Percentiles rank a stretch among this genome's conserved stretches.
phyloP scores from a whole-genome alignment of 2,888 invertebrate genomes.

The Eristalis pertinax region DNA sequence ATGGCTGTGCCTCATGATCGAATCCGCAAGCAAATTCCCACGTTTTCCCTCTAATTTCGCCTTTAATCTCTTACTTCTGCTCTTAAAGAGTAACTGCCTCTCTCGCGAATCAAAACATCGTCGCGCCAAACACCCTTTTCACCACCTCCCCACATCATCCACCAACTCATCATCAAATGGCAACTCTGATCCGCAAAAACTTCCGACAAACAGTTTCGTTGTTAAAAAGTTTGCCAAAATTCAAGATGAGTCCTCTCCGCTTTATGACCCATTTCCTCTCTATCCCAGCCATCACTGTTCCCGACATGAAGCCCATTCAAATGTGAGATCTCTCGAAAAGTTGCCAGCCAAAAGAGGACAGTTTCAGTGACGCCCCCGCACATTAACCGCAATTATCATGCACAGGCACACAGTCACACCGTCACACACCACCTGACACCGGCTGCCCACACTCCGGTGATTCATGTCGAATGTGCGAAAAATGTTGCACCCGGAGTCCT shows the following conservation, averaged over 20 bases:
- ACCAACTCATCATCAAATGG: no score
- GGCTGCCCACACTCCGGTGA: neutral
- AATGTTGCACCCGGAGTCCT: constrained; percentile 3
- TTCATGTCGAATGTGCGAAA: constrained; percentile 30
- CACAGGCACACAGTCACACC: constrained; percentile 6
- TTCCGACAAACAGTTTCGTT: neutral
- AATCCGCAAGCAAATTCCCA: no score
- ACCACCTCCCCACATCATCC: no score
- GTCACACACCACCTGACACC: neutral
- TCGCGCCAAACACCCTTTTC: no score
- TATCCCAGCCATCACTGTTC: neutral
- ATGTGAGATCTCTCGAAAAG: neutral
- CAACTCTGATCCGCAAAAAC: no score
- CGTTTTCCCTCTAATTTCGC: no score
- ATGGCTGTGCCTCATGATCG: no score
- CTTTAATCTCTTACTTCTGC: no score
- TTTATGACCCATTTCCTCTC: constrained; percentile 9
- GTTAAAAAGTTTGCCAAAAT: constrained; percentile 12
- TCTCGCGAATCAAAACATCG: no score
- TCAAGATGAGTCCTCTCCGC: neutral
- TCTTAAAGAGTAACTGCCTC: no score
- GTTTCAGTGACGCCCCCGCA: constrained; percentile 21
- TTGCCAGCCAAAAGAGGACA: neutral
- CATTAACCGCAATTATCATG: constrained; percentile 64
- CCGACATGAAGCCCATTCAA: neutral